phyloP scores from a whole-genome alignment of 2,797 vertebrate genomes.

The Semaprochilodus insignis region DNA sequence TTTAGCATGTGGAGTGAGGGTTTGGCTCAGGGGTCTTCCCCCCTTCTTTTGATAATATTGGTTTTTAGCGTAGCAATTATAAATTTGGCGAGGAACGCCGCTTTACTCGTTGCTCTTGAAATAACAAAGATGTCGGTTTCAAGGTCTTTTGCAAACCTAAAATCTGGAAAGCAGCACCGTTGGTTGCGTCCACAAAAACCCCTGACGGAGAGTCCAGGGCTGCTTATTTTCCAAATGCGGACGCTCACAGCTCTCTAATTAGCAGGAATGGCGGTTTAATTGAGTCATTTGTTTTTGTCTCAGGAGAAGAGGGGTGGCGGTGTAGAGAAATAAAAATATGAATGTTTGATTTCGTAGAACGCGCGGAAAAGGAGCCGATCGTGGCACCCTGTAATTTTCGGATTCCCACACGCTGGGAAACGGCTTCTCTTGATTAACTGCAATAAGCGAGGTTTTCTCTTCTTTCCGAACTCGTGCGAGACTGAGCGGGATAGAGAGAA shows the following conservation, averaged over 20 bases:
- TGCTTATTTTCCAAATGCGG: conserved; percentile 70
- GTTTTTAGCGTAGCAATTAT: background rate
- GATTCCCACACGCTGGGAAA: conserved; percentile 35
- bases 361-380: conserved; percentile 58
- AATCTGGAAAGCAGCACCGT: conserved; percentile 34
- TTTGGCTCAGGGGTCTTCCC: conserved; percentile 22
- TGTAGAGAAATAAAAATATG: conserved; percentile 60
- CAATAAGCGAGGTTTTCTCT: conserved; percentile 24
- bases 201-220: conserved; percentile 57
- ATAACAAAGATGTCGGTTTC: conserved; percentile 60
- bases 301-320: conserved; percentile 51
- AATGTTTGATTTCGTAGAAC: conserved; percentile 52
- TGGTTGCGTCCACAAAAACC: conserved; percentile 57
- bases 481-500: background rate
- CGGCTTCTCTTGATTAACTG: conserved; percentile 57
- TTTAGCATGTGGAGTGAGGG: conserved; percentile 11
- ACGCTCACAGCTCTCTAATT: conserved; percentile 71
- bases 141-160: conserved; percentile 55
- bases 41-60: background rate
- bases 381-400: conserved; percentile 57
- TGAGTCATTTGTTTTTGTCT: conserved; percentile 72
- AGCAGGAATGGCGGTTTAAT: conserved; percentile 74
- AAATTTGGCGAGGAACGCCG: background rate
- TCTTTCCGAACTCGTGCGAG: background rate
- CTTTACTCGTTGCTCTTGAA: conserved; percentile 1